A percentile compares a stretch with the other conserved stretches of the same genome.
Conservation (phyloP, 2,113 vertebrate species). For the Trematocara nigrifrons region DNA sequence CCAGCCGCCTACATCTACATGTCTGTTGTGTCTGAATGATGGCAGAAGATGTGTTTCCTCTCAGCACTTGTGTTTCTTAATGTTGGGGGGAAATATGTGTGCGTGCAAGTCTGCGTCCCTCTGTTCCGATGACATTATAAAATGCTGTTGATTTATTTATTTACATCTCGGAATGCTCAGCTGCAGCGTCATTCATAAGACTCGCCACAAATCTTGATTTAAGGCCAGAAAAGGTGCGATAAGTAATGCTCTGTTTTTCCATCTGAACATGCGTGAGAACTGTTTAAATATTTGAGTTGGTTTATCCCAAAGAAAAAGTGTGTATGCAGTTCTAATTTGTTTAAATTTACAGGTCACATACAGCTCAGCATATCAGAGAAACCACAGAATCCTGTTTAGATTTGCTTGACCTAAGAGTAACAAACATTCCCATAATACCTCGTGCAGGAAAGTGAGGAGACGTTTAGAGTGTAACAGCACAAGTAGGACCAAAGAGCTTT, state of each 20-base stretch:
- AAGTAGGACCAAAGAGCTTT: background rate
- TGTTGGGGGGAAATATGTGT: background rate
- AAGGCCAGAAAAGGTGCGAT: background rate
- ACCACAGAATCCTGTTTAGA: background rate
- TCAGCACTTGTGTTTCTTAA: background rate
- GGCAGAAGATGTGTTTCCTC: background rate
- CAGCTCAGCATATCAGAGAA: background rate
- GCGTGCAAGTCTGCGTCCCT: background rate
- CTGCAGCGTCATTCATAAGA: conserved; percentile 34
- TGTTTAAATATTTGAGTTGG: background rate
- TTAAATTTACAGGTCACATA: background rate
- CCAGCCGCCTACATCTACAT: background rate
- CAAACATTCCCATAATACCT: background rate
- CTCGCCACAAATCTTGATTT: background rate
- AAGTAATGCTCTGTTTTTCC: background rate
- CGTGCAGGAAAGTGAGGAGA: background rate
- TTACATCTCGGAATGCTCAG: conserved; percentile 9
- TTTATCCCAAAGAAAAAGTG: background rate
- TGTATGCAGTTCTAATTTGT: background rate
- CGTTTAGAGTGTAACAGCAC: background rate
- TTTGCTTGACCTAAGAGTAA: background rate
- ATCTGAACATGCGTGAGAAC: background rate
- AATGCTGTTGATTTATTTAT: conserved; percentile 7
- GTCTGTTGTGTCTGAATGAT: background rate
- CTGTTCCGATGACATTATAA: background rate